phyloP scores from a whole-genome alignment of 2,888 invertebrate genomes.

The Andrena bucephala region DNA sequence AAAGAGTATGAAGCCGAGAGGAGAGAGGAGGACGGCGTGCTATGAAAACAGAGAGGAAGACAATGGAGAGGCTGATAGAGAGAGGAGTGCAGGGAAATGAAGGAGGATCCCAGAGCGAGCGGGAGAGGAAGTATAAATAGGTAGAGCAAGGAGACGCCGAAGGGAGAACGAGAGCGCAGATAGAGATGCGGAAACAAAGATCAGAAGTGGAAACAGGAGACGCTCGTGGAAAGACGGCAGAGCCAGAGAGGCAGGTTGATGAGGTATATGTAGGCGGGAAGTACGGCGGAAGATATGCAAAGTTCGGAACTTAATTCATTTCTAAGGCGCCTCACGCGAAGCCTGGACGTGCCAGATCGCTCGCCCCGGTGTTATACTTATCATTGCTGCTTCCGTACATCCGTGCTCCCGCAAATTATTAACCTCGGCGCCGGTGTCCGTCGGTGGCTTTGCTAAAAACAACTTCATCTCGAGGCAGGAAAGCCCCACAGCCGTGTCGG shows the following conservation, averaged over 20 bases:
- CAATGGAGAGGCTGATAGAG: neutral
- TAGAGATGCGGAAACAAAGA: neutral
- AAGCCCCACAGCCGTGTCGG: neutral
- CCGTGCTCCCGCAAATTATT: conserved; percentile 71
- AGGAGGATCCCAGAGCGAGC: no score
- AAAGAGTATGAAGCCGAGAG: conserved; percentile 24
- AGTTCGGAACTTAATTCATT: conserved; percentile 82
- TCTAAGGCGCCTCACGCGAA: conserved; percentile 79
- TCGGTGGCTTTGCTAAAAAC: conserved; percentile 49
- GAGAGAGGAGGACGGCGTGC: neutral
- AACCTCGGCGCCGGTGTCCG: conserved; percentile 59
- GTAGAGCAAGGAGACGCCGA: neutral
- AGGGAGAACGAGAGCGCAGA: neutral
- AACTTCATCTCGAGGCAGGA: conserved; percentile 49
- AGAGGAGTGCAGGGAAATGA: neutral
- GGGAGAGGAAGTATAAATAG: no score
- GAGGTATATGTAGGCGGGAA: conserved; percentile 20
- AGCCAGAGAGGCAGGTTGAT: neutral
- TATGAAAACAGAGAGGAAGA: neutral
- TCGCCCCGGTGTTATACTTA: conserved; percentile 69
- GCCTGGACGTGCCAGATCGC: conserved; percentile 77
- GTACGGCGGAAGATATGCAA: conserved; percentile 75
- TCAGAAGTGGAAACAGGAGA: neutral
- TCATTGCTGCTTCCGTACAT: conserved; percentile 68
- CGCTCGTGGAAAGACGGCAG: neutral